Percentiles rank a stretch among this genome's conserved stretches.
phyloP scores from a whole-genome alignment of 2,888 invertebrate genomes.

The Coelopa pilipes region DNA sequence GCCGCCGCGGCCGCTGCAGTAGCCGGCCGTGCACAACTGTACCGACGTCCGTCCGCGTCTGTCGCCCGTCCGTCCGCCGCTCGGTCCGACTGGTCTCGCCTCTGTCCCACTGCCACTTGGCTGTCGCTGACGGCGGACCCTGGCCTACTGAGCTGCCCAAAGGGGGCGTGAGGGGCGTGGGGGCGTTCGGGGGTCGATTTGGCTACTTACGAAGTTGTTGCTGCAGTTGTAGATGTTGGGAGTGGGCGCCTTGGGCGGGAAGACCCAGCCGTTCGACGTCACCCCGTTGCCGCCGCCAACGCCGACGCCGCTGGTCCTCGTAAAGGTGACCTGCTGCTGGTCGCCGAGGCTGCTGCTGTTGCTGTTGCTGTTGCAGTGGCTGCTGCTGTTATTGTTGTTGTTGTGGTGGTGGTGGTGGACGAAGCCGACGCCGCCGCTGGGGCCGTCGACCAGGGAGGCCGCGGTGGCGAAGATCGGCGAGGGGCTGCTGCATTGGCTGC shows the following conservation, averaged over 20 bases:
- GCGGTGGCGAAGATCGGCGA: constrained; percentile 46
- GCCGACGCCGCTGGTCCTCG: constrained; percentile 49
- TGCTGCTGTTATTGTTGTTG: constrained; percentile 43
- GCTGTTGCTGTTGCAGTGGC: constrained; percentile 43
- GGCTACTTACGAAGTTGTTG: constrained; percentile 78
- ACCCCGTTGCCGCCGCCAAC: constrained; percentile 54
- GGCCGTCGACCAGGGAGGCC: constrained; percentile 44
- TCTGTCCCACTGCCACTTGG: not conserved
- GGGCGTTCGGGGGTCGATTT: not conserved
- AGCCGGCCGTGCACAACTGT: too few relatives aligned
- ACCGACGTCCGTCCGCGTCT: not conserved
- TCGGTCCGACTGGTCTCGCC: not conserved
- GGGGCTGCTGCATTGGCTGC: constrained; percentile 49
- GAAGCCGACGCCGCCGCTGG: constrained; percentile 44
- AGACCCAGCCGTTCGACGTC: constrained; percentile 78
- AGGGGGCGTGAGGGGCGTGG: too few relatives aligned
- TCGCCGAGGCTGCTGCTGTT: constrained; percentile 27
- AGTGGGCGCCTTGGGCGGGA: constrained; percentile 82
- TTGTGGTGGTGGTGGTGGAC: constrained; percentile 42
- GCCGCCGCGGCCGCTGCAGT: too few relatives aligned
- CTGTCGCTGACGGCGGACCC: too few relatives aligned
- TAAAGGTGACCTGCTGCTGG: constrained; percentile 50
- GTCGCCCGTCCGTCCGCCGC: not conserved
- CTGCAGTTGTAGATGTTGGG: constrained; percentile 75
- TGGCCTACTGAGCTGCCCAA: too few relatives aligned